Conservation (phyloP, 2,888 invertebrate genomes). For the Lordiphosa andalusiaca region DNA sequence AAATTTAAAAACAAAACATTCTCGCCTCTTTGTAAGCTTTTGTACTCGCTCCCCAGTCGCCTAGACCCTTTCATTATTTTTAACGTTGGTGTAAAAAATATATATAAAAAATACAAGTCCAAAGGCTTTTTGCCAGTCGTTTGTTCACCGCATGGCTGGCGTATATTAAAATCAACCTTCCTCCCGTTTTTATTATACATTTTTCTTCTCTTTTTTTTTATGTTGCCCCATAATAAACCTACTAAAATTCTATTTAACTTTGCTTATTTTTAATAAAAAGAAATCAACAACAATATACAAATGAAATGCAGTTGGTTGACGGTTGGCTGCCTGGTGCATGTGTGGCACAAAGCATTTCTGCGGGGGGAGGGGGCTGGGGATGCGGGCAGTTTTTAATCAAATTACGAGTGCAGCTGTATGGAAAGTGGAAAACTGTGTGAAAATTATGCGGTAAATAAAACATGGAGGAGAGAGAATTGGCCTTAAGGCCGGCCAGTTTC, state of each 20-base stretch:
- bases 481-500: conserved; percentile 67
- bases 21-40: conserved; percentile 4
- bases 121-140: conserved; percentile 4
- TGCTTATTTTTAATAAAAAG: conserved; percentile 7
- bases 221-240: conserved; percentile 56
- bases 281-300: conserved; percentile 8
- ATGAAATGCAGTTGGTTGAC: conserved; percentile 50
- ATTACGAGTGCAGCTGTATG: conserved; percentile 70
- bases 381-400: conserved; percentile 58
- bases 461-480: conserved; percentile 20
- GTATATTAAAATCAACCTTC: conserved; percentile 9
- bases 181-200: neutral
- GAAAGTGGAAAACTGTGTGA: conserved; percentile 46
- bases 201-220: conserved; percentile 1
- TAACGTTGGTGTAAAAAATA: neutral
- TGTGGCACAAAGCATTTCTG: conserved; percentile 46
- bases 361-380: neutral
- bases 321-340: conserved; percentile 41
- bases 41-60: neutral
- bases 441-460: conserved; percentile 66
- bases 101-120: conserved; percentile 1
- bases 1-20: conserved; percentile 6
- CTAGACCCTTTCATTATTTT: conserved; percentile 10
- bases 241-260: conserved; percentile 69
- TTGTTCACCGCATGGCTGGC: conserved; percentile 11